Percentiles rank a stretch among this genome's conserved stretches.
phyloP scores from a whole-genome alignment of 2,888 invertebrate species.

The Anthoptus insignis region DNA sequence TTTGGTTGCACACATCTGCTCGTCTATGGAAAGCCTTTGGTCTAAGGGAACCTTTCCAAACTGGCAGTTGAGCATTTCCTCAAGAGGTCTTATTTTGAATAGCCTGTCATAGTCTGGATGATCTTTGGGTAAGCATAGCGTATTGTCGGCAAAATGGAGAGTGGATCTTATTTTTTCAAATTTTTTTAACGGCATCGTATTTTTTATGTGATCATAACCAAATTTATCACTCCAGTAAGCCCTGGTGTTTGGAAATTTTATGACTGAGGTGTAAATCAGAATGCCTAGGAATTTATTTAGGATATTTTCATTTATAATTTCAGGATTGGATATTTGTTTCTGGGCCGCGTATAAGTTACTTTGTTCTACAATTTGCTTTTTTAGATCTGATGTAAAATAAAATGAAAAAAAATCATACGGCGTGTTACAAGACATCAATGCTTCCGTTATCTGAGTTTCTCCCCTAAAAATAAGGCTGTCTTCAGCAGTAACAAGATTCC shows the following conservation, averaged over 20 bases:
- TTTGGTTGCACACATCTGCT: conserved; percentile 59
- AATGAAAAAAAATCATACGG: conserved; percentile 55
- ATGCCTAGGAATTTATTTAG: conserved; percentile 56
- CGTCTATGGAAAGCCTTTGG: no score
- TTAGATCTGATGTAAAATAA: conserved; percentile 56
- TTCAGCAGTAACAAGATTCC: conserved; percentile 55
- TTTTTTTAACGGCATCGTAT: conserved; percentile 54
- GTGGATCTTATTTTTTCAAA: conserved; percentile 50
- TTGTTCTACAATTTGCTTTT: conserved; percentile 55
- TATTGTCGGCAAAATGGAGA: conserved; percentile 53
- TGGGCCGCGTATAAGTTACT: conserved; percentile 55
- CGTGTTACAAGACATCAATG: conserved; percentile 51
- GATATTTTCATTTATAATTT: conserved; percentile 54
- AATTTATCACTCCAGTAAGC: conserved; percentile 54
- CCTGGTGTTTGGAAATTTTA: conserved; percentile 54
- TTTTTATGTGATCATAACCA: conserved; percentile 56
- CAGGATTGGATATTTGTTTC: conserved; percentile 57
- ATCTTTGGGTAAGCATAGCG: conserved; percentile 48
- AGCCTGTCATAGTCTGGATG: conserved; percentile 54
- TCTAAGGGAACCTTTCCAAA: no score
- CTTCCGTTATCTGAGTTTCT: conserved; percentile 54
- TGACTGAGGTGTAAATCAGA: conserved; percentile 54
- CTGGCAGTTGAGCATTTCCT: no score
- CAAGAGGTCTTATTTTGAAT: conserved; percentile 52
- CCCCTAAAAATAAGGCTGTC: conserved; percentile 55